Base-by-base conservation (phyloP, 2,113 vertebrate species). In the Vulpes vulpes region DNA sequence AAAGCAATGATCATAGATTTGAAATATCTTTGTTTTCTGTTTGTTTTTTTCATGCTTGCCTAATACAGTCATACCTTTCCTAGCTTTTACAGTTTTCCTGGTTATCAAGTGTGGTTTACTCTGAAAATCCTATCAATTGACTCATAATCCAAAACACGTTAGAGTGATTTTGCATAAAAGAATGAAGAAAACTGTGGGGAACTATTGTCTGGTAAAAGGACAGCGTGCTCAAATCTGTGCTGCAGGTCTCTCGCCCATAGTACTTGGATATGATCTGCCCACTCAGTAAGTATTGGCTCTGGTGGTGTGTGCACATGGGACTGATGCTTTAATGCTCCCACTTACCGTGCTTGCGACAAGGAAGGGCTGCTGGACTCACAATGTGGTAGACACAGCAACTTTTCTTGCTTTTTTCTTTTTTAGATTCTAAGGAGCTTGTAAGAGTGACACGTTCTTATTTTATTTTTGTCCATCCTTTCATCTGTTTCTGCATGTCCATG, bases 141-240 rank as follows among this genome's bases (percentile, higher is more conserved):
- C 81, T 98, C 92, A 23, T 94, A 92, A 97, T 67, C 10, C 79
- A 96, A 94, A 94, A 88, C 89, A 97, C 86, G 73, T 35, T 97
- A 91, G 94, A 98, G 96, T 64, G 97, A 97, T 95, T 98, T 97
- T 96, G 85, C 97, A 98, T 98, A 97, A 98, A 97, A 95, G 96
- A 98, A 97, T 97, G 86, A 83, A 93, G 94, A 91, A 95, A 95
- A 98, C 97, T 97, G 83, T 97, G 87, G 86, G 96, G 94, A 98
- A 98, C 92, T 95, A 74, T 97, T 89, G 92, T 93, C 94, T 94
- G 2, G 38, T 95, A 97, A 32, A 78, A 97, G 74, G 19, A 73
- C 81, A 92, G 85, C n/a, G 85, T 76, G 91, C 92, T 98, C 96
- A 97, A 90, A 88, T 97, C 97, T 97, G 96, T 93, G 97, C 89